Evolutionary conservation across 2,113 vertebrate genomes (phyloP), one percentile per base, ranked within the genome.

Genomic region (Oreochromis spilurus): DNA sequence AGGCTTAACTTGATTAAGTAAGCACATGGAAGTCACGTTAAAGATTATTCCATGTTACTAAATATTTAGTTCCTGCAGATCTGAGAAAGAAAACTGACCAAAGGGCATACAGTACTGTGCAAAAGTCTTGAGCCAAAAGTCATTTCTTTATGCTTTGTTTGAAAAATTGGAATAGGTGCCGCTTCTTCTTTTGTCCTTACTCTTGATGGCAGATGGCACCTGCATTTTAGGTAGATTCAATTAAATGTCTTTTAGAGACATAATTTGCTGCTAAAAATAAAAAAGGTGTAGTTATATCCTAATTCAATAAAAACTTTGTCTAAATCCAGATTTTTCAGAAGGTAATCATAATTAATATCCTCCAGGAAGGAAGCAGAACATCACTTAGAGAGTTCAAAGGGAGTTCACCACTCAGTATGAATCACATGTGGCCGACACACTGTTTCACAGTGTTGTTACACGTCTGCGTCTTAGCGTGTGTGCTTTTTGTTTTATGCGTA

Each of bases 401-500:
- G 83, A 91, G 86, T 89, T 84, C 88, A 82, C 34, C 9, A 2
- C 48, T 79, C 24, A 14, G 16, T 43, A 3, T 89, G 53, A 21
- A 45, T 70, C 85, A 34, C 84, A 91, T 75, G 83, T 82, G 89
- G 75, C 48, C 21, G 4, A 45, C 79, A 80, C 45, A 43, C 84
- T 54, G 60, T 60, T 79, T 57, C 9, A 43, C 48, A 40, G 16
- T 38, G n/a, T 62, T 77, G 5, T 29, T 17, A 4, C 57, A 52
- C 13, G 80, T 79, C 36, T 72, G 72, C 5, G 31, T 60, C 26
- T 87, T 12, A 57, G 84, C 54, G 34, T 67, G 19, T 86, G 57
- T 45, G 77, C 79, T 86, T 92, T 65, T 84, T 82, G 57, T 87
- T 80, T 75, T 53, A 48, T 52, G 81, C n/a, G 5, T 87, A 85